Percentiles rank a stretch among this genome's conserved stretches.
phyloP scores from a whole-genome alignment of 2,113 vertebrate species.

The Hyla sarda region DNA sequence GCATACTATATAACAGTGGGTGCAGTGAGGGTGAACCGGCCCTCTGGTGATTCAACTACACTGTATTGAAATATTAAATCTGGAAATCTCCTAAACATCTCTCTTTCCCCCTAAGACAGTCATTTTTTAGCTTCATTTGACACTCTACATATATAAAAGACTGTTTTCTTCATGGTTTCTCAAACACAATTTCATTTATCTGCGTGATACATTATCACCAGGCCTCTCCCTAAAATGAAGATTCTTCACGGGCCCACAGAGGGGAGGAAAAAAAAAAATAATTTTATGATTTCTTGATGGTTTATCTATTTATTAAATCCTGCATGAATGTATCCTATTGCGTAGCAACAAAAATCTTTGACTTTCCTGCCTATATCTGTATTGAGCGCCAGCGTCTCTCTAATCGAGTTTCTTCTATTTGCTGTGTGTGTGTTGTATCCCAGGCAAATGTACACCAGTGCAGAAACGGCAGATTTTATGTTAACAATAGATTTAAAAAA shows the following conservation, averaged over 20 bases:
- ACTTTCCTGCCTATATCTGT: constrained; percentile 46
- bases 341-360: constrained; percentile 9
- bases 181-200: constrained; percentile 52
- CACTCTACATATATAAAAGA: constrained; percentile 33
- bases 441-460: constrained; percentile 44
- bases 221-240: constrained; percentile 23
- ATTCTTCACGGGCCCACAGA: constrained; percentile 31
- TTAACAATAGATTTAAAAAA: constrained; percentile 52
- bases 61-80: constrained; percentile 43
- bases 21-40: not conserved
- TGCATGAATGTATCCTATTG: constrained; percentile 14
- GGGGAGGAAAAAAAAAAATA: constrained; percentile 10
- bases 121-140: constrained; percentile 49
- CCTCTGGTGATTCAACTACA: constrained; percentile 23
- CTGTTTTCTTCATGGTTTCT: constrained; percentile 34
- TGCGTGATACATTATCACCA: constrained; percentile 28
- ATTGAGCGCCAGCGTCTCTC: constrained; percentile 26
- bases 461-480: constrained; percentile 48
- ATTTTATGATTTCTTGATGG: constrained; percentile 17
- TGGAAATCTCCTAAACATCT: constrained; percentile 41
- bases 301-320: constrained; percentile 49
- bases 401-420: constrained; percentile 55
- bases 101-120: constrained; percentile 35
- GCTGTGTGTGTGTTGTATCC: constrained; percentile 41
- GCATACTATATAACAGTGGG: not conserved